Conservation (phyloP, 2,113 vertebrate genomes). For the Petaurus breviceps region DNA sequence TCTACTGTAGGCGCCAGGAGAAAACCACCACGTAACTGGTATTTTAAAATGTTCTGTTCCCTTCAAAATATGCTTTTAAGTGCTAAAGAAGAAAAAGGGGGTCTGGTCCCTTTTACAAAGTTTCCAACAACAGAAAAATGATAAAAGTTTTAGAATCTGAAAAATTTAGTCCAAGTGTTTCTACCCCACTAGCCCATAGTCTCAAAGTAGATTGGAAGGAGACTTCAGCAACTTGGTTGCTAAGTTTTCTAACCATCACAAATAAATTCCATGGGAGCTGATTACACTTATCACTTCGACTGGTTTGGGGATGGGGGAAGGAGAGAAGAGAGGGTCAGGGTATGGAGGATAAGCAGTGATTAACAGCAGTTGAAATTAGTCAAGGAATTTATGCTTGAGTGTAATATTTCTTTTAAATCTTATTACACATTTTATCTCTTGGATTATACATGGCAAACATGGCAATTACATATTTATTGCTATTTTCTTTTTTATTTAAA, state of each 20-base stretch:
- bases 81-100: background rate
- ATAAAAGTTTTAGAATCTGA: background rate
- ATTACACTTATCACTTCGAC: background rate
- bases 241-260: background rate
- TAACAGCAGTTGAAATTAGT: background rate
- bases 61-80: background rate
- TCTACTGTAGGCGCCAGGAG: background rate
- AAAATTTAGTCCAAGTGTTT: background rate
- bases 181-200: background rate
- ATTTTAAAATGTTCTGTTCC: background rate
- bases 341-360: background rate
- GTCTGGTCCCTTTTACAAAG: background rate
- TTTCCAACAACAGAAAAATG: background rate
- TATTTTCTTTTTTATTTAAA: background rate
- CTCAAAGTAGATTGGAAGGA: background rate
- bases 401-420: background rate
- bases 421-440: background rate
- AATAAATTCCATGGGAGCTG: background rate
- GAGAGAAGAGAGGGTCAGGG: background rate
- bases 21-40: background rate
- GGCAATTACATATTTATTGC: background rate
- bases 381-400: background rate
- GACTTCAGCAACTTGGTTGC: background rate
- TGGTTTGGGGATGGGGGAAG: background rate
- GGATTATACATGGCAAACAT: background rate